phyloP scores from a whole-genome alignment of 2,113 vertebrate species.

The Globicephala melas region DNA sequence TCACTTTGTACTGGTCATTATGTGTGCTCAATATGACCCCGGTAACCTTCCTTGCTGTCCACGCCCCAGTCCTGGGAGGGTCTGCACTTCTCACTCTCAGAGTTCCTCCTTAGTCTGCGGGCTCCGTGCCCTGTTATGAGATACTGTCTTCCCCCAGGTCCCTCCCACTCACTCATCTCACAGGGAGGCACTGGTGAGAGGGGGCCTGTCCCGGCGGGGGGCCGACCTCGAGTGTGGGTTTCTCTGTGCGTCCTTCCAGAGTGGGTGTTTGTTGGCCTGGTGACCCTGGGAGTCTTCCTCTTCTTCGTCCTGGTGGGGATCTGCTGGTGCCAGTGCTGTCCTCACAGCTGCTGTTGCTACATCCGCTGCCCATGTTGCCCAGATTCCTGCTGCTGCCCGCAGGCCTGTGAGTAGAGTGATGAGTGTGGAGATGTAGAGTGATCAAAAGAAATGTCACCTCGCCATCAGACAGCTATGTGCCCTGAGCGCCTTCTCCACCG shows the following conservation, averaged over 20 bases:
- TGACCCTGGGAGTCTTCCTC: constrained; percentile 89
- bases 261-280: constrained; percentile 95
- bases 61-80: fast-evolving
- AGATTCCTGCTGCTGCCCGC: constrained; percentile 96
- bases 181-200: background rate
- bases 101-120: background rate
- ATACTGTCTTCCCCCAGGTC: background rate
- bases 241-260: constrained; percentile 84
- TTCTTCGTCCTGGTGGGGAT: constrained; percentile 93
- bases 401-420: constrained; percentile 88
- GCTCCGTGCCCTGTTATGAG: background rate
- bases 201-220: background rate
- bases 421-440: background rate
- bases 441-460: background rate
- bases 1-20: no score
- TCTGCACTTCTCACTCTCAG: background rate
- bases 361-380: constrained; percentile 97
- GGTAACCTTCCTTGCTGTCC: background rate
- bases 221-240: background rate
- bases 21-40: background rate
- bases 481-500: background rate
- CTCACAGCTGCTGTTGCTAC: constrained; percentile 98
- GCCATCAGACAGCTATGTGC: background rate
- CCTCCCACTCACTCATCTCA: background rate
- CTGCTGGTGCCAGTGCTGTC: constrained; percentile 99